These are phyloP conservation scores for Ramphastos sulfuratus DNA, from an alignment of 2,113 vertebrate species.

Conservation along the genomic window DNA sequence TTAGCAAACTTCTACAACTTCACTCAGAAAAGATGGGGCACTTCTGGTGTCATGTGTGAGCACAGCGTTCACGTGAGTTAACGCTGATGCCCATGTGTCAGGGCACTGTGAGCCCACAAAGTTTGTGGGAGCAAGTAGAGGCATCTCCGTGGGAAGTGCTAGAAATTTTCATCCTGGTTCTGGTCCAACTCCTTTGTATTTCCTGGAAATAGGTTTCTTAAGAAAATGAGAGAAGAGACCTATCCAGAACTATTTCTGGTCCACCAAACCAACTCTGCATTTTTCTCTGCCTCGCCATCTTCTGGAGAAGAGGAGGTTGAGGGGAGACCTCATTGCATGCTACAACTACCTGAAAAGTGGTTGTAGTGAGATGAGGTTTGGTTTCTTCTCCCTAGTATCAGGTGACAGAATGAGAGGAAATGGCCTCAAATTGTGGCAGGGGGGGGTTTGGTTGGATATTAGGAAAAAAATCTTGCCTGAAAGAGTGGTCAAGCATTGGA, in stretches of 20 bases:
- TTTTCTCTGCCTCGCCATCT: background rate
- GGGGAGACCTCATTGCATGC: too few species aligned
- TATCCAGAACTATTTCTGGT: background rate
- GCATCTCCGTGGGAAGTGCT: background rate
- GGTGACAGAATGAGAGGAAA: too few species aligned
- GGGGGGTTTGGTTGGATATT: too few species aligned
- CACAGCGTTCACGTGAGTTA: background rate
- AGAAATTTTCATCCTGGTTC: background rate
- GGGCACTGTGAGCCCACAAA: background rate
- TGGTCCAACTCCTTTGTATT: background rate
- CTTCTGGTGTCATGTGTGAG: background rate
- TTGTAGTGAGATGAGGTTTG: too few species aligned
- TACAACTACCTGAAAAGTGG: too few species aligned
- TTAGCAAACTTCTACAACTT: background rate
- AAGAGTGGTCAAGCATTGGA: too few species aligned
- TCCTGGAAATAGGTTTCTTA: background rate
- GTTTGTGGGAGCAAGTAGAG: background rate
- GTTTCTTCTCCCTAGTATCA: too few species aligned
- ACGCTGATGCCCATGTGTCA: fast-evolving
- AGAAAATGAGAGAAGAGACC: background rate
- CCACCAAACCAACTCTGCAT: background rate
- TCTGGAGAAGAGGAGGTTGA: too few species aligned
- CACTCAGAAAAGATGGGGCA: background rate
- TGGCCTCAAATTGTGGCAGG: too few species aligned
- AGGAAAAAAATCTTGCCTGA: too few species aligned